Evolutionary conservation across 2,797 vertebrate genomes (phyloP).

Genomic region (Lophius americanus): DNA sequence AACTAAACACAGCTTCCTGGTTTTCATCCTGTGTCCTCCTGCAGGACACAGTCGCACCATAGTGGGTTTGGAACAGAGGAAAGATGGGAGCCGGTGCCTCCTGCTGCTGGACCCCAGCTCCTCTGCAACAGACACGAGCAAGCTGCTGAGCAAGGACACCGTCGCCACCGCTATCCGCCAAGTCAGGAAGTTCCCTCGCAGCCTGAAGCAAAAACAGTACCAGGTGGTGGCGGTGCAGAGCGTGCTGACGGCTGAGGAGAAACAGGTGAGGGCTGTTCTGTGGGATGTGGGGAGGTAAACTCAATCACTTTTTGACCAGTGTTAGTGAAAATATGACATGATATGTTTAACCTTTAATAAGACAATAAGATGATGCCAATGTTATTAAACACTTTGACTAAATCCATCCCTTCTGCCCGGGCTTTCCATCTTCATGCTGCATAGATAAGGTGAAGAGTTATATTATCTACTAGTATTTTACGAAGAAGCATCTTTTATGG

Average conservation of each 20-base stretch:
- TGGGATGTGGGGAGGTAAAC: too few relatives aligned
- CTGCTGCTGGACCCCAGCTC: conserved; percentile 90
- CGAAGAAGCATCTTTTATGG: too few relatives aligned
- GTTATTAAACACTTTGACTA: too few relatives aligned
- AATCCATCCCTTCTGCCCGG: too few relatives aligned
- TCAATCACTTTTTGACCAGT: too few relatives aligned
- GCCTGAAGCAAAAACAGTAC: conserved; percentile 92
- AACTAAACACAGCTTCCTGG: too few relatives aligned
- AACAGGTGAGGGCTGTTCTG: conserved; percentile 74
- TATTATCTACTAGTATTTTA: too few relatives aligned
- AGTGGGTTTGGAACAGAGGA: conserved; percentile 91
- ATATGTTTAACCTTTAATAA: too few relatives aligned
- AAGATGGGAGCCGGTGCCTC: conserved; percentile 86
- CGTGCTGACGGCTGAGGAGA: conserved; percentile 85
- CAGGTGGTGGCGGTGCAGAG: conserved; percentile 89
- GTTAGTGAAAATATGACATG: too few relatives aligned
- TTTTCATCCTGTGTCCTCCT: neutral
- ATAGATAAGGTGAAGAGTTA: too few relatives aligned
- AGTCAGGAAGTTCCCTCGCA: conserved; percentile 81
- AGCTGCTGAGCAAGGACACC: conserved; percentile 79
- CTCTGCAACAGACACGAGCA: conserved; percentile 84
- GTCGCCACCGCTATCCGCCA: conserved; percentile 72
- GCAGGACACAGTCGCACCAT: conserved; percentile 92
- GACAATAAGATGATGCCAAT: too few relatives aligned
- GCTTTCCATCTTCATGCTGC: too few relatives aligned